These are phyloP conservation scores for Tricholauxania praeusta DNA, from an alignment of 2,888 invertebrate species.

Conservation along the genomic window DNA sequence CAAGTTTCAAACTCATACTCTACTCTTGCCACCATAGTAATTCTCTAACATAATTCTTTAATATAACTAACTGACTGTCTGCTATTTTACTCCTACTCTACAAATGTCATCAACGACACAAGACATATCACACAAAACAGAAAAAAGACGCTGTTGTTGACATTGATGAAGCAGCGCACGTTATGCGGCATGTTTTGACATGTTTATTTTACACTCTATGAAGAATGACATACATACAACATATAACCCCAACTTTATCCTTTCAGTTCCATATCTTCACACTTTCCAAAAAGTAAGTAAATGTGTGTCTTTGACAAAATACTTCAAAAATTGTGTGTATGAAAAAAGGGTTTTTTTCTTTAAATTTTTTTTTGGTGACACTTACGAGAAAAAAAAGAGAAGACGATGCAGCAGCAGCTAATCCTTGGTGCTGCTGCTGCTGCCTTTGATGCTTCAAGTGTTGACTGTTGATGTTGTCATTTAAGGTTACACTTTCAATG, in stretches of 20 bases:
- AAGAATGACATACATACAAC: slow-evolving; percentile 13
- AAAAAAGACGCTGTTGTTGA: neutral
- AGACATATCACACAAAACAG: too few species aligned
- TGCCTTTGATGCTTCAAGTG: neutral
- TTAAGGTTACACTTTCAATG: neutral
- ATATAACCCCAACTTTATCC: too few species aligned
- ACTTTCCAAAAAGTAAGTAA: slow-evolving; percentile 1
- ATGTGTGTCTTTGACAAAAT: neutral
- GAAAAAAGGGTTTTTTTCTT: slow-evolving; percentile 15
- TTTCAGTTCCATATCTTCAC: neutral
- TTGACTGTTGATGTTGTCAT: neutral
- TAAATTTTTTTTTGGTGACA: slow-evolving; percentile 17
- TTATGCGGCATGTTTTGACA: slow-evolving; percentile 26
- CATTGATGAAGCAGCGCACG: slow-evolving; percentile 7
- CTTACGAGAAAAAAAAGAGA: neutral
- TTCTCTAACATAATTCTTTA: too few species aligned
- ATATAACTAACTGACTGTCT: too few species aligned
- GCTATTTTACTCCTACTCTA: too few species aligned
- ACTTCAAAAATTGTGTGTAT: neutral
- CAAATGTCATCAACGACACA: too few species aligned
- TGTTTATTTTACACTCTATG: slow-evolving; percentile 26
- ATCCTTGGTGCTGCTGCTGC: slow-evolving; percentile 10
- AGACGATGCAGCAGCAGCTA: slow-evolving; percentile 3
- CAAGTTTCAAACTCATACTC: too few species aligned
- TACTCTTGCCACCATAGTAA: too few species aligned